phyloP scores from a whole-genome alignment of 2,113 vertebrate species.

The Junco hyemalis region DNA sequence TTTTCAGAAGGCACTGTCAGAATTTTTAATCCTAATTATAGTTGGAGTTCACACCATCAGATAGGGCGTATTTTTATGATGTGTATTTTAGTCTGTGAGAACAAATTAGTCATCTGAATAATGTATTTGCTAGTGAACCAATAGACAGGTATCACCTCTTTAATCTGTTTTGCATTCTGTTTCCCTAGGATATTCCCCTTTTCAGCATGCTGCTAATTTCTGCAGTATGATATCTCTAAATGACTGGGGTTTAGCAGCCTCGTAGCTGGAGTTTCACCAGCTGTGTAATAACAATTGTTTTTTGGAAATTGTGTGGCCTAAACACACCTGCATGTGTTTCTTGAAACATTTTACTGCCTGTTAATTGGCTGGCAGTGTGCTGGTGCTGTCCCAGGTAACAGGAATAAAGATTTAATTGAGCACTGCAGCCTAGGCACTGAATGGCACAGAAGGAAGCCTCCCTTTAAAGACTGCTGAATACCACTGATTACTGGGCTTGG shows the following conservation, averaged over 20 bases:
- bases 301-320: not conserved
- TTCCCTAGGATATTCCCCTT: not conserved
- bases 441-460: not conserved
- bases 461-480: not conserved
- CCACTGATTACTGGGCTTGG: not conserved
- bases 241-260: not conserved
- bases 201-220: not conserved
- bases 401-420: not conserved
- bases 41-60: not conserved
- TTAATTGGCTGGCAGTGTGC: not conserved
- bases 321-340: conserved; percentile 18
- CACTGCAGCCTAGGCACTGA: not conserved
- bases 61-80: not conserved
- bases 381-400: not conserved
- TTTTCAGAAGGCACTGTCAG: not conserved
- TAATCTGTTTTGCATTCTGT: not conserved
- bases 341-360: not conserved
- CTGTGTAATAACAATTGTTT: conserved; percentile 19
- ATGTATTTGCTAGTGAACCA: not conserved
- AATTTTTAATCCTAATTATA: not conserved
- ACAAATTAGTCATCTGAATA: not conserved
- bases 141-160: not conserved
- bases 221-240: not conserved
- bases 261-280: not conserved
- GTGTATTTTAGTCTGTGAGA: not conserved